Conservation (phyloP, 1,140 invertebrate species). For the Calliopsis andreniformis region DNA sequence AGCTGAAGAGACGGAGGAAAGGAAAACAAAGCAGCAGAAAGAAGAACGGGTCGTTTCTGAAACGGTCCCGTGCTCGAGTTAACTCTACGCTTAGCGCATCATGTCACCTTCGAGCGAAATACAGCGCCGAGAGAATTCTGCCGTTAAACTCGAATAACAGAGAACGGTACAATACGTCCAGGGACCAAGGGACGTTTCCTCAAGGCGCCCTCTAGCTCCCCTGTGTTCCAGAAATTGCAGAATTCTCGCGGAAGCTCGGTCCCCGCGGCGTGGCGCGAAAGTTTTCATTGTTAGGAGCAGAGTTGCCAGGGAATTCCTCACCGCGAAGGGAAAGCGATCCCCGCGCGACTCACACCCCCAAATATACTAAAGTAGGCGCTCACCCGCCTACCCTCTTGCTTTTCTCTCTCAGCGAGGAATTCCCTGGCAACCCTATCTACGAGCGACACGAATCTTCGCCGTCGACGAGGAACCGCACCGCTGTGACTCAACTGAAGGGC, state of each 20-base stretch:
- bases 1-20: conserved; percentile 38
- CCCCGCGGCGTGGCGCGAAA: conserved; percentile 33
- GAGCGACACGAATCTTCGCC: conserved; percentile 42
- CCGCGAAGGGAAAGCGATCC: too few relatives aligned
- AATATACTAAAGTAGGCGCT: too few relatives aligned
- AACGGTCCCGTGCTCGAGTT: conserved; percentile 62
- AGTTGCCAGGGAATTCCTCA: too few relatives aligned
- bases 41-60: conserved; percentile 47
- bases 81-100: conserved; percentile 65
- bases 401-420: too few relatives aligned
- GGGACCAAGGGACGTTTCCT: not conserved
- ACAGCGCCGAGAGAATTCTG: conserved; percentile 33
- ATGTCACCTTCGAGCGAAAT: conserved; percentile 39
- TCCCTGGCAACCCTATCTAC: too few relatives aligned
- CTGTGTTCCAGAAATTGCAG: not conserved
- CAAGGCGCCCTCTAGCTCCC: not conserved
- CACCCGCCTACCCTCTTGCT: too few relatives aligned
- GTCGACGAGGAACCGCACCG: conserved; percentile 32
- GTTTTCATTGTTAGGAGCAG: conserved; percentile 63
- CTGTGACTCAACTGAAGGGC: conserved; percentile 8
- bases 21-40: conserved; percentile 66
- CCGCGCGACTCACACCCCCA: too few relatives aligned
- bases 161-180: not conserved
- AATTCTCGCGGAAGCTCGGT: conserved; percentile 37
- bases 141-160: not conserved